phyloP scores from a whole-genome alignment of 2,888 invertebrate species.

The Agrotis puta region DNA sequence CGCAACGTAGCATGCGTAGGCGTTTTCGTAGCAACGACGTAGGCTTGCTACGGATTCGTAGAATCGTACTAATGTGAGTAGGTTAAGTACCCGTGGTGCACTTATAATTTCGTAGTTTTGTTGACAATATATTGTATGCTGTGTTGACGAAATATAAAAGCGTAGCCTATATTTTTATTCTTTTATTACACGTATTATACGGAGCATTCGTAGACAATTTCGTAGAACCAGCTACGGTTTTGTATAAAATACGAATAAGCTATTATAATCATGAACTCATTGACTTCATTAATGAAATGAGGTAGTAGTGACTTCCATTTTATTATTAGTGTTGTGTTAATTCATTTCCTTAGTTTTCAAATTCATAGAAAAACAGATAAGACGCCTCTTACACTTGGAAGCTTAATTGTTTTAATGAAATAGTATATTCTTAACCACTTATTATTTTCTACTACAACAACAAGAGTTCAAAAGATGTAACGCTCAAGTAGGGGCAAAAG shows the following conservation, averaged over 20 bases:
- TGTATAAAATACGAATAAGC: conserved; percentile 10
- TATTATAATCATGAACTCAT: neutral
- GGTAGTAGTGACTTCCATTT: too few relatives aligned
- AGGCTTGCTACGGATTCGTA: conserved; percentile 27
- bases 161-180: neutral
- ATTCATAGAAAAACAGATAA: neutral
- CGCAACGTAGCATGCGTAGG: conserved; percentile 37
- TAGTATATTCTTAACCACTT: neutral
- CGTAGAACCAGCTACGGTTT: conserved; percentile 9
- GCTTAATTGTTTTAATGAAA: too few relatives aligned
- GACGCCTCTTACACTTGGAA: too few relatives aligned
- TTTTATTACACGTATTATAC: conserved; percentile 3
- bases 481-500: neutral
- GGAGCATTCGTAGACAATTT: conserved; percentile 16
- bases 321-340: neutral
- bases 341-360: neutral
- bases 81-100: too few relatives aligned
- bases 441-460: neutral
- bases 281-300: neutral
- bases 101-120: too few relatives aligned
- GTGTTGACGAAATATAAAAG: conserved; percentile 4
- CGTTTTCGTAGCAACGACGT: conserved; percentile 39
- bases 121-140: neutral
- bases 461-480: neutral
- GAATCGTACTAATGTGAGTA: conserved; percentile 9